phyloP scores from a whole-genome alignment of 1,140 invertebrate genomes.

The Saxidomus purpurata region DNA sequence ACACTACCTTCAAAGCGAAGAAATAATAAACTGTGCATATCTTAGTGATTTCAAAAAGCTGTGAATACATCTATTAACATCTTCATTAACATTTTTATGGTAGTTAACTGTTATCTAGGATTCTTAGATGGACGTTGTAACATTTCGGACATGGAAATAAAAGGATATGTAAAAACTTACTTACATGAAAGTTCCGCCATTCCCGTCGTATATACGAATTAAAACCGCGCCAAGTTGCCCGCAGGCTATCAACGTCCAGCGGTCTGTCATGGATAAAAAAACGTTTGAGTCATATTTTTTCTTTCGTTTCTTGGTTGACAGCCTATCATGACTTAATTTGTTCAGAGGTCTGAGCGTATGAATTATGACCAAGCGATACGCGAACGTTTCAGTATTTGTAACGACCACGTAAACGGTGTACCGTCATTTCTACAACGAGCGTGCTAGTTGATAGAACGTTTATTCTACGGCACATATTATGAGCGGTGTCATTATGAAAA shows the following conservation, averaged over 20 bases:
- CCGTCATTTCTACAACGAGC: conserved; percentile 30
- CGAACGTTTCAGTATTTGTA: conserved; percentile 11
- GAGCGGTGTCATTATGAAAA: conserved; percentile 4
- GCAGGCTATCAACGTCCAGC: conserved; percentile 5
- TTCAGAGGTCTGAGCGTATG: conserved; percentile 34
- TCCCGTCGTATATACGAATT: neutral
- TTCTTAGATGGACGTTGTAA: conserved; percentile 19
- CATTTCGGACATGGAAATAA: conserved; percentile 19
- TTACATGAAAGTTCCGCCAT: conserved; percentile 39
- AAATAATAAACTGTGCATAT: too few species aligned
- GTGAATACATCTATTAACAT: too few species aligned
- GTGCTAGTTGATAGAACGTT: conserved; percentile 31
- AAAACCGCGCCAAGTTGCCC: conserved; percentile 40
- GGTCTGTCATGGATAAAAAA: conserved; percentile 32
- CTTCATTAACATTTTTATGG: neutral
- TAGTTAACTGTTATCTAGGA: neutral
- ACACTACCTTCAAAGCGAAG: too few species aligned
- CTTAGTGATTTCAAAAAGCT: too few species aligned
- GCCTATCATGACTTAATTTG: conserved; percentile 64
- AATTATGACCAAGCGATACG: conserved; percentile 56
- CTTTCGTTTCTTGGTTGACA: conserved; percentile 61
- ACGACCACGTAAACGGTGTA: conserved; percentile 47
- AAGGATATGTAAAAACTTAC: conserved; percentile 36
- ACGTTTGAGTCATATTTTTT: conserved; percentile 25
- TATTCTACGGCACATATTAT: neutral